Conservation (phyloP, 2,888 invertebrate genomes). For the Heliconius sara region DNA sequence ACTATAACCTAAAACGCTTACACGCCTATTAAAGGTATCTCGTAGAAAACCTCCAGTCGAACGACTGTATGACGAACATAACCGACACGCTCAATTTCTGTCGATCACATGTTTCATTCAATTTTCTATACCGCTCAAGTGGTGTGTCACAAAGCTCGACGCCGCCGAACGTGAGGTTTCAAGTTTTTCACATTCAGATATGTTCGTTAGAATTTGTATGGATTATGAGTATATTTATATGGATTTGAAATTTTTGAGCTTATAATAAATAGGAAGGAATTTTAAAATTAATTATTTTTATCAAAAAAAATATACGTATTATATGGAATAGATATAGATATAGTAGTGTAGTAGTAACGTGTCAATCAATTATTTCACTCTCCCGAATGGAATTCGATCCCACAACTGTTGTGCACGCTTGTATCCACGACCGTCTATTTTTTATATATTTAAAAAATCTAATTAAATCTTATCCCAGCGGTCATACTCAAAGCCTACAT, state of each 20-base stretch:
- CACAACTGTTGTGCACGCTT: background rate
- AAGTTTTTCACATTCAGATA: constrained; percentile 17
- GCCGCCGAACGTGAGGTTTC: constrained; percentile 35
- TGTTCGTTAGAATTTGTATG: background rate
- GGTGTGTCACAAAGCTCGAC: constrained; percentile 29
- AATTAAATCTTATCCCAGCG: background rate
- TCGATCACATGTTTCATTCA: constrained; percentile 40
- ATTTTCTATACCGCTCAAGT: constrained; percentile 35
- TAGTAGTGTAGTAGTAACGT: too few relatives aligned
- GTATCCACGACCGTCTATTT: background rate
- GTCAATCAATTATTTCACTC: background rate
- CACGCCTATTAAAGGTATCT: constrained; percentile 11
- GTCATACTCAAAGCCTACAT: constrained; percentile 26
- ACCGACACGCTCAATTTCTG: constrained; percentile 36
- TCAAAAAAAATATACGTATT: too few relatives aligned
- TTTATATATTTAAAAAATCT: background rate
- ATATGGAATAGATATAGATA: too few relatives aligned
- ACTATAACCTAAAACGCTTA: background rate
- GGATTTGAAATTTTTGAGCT: background rate
- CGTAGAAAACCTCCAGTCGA: background rate
- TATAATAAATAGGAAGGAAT: too few relatives aligned
- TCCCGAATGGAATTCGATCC: background rate
- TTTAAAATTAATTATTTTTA: too few relatives aligned
- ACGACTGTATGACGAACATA: constrained; percentile 9
- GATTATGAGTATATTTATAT: background rate